phyloP scores from a whole-genome alignment of 2,888 invertebrate species.

The Drosophila demipolita region DNA sequence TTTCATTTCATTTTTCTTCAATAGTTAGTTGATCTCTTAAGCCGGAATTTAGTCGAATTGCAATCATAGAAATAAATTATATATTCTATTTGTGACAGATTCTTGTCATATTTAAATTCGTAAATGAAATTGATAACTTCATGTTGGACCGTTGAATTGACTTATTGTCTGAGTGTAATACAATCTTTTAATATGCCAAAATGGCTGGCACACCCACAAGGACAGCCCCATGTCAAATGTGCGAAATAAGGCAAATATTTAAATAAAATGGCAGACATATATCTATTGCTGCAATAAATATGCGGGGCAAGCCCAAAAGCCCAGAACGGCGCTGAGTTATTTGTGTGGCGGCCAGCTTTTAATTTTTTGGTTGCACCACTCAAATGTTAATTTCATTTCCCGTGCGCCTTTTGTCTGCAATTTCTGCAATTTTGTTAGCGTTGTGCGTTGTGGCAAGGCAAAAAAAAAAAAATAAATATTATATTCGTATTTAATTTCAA shows the following conservation, averaged over 20 bases:
- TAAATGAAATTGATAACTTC: background rate
- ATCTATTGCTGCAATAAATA: conserved; percentile 71
- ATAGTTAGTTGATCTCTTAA: background rate
- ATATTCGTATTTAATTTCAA: conserved; percentile 81
- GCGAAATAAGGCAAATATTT: conserved; percentile 44
- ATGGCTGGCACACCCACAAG: conserved; percentile 22
- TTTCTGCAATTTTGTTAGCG: conserved; percentile 46
- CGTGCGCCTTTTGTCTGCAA: conserved; percentile 75
- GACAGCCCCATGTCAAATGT: conserved; percentile 3
- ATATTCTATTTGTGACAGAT: background rate
- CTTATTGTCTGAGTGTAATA: background rate
- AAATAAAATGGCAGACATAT: conserved; percentile 60
- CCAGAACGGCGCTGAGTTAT: conserved; percentile 29
- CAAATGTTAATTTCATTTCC: conserved; percentile 80
- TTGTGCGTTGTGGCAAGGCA: conserved; percentile 30
- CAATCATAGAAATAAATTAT: background rate
- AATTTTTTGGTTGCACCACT: conserved; percentile 77
- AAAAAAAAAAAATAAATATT: conserved; percentile 60
- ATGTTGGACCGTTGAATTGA: background rate
- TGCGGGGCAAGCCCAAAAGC: conserved; percentile 31
- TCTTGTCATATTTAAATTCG: background rate
- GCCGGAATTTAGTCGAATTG: background rate
- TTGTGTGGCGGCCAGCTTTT: conserved; percentile 50
- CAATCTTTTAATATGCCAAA: conserved; percentile 54
- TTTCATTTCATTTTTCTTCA: background rate